A percentile compares a stretch with the other conserved stretches of the same genome.
phyloP scores from a whole-genome alignment of 1,140 invertebrate species.

The Drosophila bifasciata region DNA sequence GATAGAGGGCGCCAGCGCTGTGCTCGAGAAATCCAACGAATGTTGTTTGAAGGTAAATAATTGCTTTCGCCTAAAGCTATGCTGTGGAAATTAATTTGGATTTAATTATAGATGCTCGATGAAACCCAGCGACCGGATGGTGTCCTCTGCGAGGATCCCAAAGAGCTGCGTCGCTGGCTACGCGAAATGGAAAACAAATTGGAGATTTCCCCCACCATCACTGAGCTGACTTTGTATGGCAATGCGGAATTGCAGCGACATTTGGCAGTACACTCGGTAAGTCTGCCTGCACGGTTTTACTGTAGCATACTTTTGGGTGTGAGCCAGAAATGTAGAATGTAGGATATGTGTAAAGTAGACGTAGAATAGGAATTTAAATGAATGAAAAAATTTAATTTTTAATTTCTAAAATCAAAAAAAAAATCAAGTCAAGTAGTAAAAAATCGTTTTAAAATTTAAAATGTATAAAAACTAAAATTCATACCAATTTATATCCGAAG shows the following conservation, averaged over 20 bases:
- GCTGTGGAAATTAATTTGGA: neutral
- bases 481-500: too few relatives aligned
- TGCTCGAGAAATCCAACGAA: conserved; percentile 46
- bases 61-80: neutral
- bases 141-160: conserved; percentile 71
- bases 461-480: too few relatives aligned
- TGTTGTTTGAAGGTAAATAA: conserved; percentile 57
- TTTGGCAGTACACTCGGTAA: conserved; percentile 81
- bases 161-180: conserved; percentile 85
- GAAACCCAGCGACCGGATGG: conserved; percentile 70
- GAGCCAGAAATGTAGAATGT: too few relatives aligned
- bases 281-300: conserved; percentile 8
- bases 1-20: conserved; percentile 67
- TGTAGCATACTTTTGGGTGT: neutral
- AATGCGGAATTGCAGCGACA: conserved; percentile 75
- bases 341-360: neutral
- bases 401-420: too few relatives aligned
- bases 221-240: conserved; percentile 64
- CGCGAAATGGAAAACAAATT: conserved; percentile 85
- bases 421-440: too few relatives aligned
- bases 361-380: neutral
- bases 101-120: conserved; percentile 62
- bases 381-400: too few relatives aligned
- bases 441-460: too few relatives aligned
- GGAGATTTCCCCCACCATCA: conserved; percentile 70